A percentile compares a stretch with the other conserved stretches of the same genome.
Conservation (phyloP, 53 echinoderm and acorn worm genomes). For the Echinometra lucunter region DNA sequence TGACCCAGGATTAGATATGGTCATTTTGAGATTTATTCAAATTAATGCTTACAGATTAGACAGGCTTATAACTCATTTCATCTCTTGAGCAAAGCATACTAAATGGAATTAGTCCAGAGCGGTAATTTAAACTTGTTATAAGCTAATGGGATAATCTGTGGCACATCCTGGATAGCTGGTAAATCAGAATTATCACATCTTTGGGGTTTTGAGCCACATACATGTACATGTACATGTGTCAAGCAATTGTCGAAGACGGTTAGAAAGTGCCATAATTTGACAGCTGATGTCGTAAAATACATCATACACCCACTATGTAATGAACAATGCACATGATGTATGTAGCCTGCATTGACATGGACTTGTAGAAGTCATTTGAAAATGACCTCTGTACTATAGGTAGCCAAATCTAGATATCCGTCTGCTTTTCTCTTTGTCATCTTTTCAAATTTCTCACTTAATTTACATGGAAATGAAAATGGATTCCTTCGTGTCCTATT, state of each 20-base stretch:
- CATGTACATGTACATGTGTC: background rate
- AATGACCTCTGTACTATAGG: too few relatives aligned
- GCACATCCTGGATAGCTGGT: background rate
- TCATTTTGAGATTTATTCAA: background rate
- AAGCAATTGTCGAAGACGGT: background rate
- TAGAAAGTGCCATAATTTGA: background rate
- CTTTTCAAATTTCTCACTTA: too few relatives aligned
- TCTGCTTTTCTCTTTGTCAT: too few relatives aligned
- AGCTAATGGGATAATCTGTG: conserved; percentile 21
- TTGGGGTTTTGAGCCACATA: background rate
- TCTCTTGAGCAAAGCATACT: background rate
- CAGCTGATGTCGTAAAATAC: background rate
- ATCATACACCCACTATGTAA: background rate
- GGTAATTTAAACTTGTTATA: conserved; percentile 22
- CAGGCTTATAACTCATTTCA: background rate
- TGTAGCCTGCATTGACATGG: background rate
- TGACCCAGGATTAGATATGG: background rate
- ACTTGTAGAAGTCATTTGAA: background rate
- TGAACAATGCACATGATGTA: background rate
- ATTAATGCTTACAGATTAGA: background rate
- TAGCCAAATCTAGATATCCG: too few relatives aligned
- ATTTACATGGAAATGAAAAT: too few relatives aligned
- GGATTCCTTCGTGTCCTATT: too few relatives aligned
- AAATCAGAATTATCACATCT: background rate
- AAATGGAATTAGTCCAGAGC: background rate